Evolutionary conservation across 2,888 invertebrate genomes (phyloP).

Genomic region (Eilema caniola): DNA sequence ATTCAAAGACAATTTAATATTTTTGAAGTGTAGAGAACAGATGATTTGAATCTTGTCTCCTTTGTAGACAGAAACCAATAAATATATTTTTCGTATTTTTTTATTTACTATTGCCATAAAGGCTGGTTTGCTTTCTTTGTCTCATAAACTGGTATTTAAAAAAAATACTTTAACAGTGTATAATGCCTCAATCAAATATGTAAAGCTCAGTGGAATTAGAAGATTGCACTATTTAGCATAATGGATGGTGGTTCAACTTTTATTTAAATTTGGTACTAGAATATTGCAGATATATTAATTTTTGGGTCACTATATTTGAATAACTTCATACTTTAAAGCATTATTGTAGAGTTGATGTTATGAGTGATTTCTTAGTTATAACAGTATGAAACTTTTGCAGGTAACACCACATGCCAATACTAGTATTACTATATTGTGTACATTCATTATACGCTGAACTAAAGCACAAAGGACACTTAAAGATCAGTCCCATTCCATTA

Average conservation of each 20-base stretch:
- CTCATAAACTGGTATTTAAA: background rate
- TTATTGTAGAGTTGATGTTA: background rate
- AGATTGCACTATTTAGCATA: background rate
- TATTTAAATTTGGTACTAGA: background rate
- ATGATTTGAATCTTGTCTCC: background rate
- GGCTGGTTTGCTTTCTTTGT: background rate
- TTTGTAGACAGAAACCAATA: background rate
- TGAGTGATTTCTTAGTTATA: background rate
- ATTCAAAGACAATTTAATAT: too few species aligned
- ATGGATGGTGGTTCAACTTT: background rate
- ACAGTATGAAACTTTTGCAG: background rate
- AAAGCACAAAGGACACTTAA: constrained; percentile 22
- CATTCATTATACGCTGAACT: constrained; percentile 25
- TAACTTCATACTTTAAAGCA: background rate
- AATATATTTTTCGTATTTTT: background rate
- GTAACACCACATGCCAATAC: constrained; percentile 21
- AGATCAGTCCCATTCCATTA: background rate
- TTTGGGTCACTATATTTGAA: background rate
- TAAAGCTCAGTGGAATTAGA: background rate
- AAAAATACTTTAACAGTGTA: background rate
- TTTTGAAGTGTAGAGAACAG: too few species aligned
- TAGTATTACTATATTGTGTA: constrained; percentile 38
- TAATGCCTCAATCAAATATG: background rate
- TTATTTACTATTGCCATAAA: too few species aligned
- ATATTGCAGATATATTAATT: background rate